These are phyloP conservation scores for Drosophila biarmipes DNA, from an alignment of 1,140 invertebrate species.

Conservation along the genomic window DNA sequence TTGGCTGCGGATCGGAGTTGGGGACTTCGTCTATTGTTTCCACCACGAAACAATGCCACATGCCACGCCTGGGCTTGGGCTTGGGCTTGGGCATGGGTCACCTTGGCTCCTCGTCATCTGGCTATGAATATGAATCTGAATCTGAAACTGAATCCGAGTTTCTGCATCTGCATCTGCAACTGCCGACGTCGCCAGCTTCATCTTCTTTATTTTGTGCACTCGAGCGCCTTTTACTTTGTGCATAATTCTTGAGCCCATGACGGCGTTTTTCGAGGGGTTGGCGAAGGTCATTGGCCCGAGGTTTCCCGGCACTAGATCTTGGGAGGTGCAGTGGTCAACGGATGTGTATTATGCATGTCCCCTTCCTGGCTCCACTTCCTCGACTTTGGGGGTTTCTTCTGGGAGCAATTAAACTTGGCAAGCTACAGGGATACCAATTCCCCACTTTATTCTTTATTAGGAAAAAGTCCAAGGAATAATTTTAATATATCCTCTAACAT, in stretches of 20 bases:
- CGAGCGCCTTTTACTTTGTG: conserved; percentile 72
- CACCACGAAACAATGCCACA: conserved; percentile 35
- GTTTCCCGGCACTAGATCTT: conserved; percentile 7
- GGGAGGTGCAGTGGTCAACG: conserved; percentile 9
- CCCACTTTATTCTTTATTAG: no score
- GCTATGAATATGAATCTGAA: conserved; percentile 11
- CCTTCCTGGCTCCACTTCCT: conserved; percentile 1
- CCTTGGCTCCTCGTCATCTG: conserved; percentile 40
- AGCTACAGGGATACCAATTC: background rate
- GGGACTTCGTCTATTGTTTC: conserved; percentile 56
- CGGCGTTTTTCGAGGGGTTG: conserved; percentile 9
- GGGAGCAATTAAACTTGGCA: conserved; percentile 1
- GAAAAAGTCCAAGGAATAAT: no score
- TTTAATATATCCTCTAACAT: no score
- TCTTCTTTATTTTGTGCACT: conserved; percentile 75
- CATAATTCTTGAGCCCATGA: conserved; percentile 69
- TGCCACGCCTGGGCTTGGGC: conserved; percentile 53
- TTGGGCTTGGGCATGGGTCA: conserved; percentile 70
- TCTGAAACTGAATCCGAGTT: conserved; percentile 17
- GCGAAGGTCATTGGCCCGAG: conserved; percentile 38
- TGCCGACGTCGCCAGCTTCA: conserved; percentile 24
- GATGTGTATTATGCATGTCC: conserved; percentile 25
- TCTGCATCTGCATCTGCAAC: conserved; percentile 26
- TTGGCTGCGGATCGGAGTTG: conserved; percentile 24
- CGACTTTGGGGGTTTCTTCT: background rate